These are phyloP conservation scores for Sclerurus mexicanus DNA, from an alignment of 2,113 vertebrate species.

Conservation along the genomic window DNA sequence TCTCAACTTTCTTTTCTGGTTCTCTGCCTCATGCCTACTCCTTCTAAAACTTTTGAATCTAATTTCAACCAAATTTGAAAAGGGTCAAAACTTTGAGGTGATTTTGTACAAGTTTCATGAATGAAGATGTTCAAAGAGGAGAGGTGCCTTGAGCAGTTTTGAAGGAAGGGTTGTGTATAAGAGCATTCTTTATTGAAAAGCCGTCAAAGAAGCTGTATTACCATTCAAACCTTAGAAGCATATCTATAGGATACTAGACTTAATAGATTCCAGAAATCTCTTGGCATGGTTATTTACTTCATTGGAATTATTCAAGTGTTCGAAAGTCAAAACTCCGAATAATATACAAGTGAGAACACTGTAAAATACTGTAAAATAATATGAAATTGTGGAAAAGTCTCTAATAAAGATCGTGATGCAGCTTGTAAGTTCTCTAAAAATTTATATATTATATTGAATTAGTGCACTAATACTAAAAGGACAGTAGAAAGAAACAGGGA, in stretches of 20 bases:
- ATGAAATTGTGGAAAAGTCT: neutral
- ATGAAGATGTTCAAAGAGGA: neutral
- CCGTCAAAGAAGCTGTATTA: neutral
- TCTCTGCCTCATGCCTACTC: neutral
- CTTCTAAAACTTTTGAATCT: neutral
- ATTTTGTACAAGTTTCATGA: neutral
- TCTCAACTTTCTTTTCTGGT: neutral
- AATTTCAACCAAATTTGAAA: neutral
- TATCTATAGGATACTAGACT: neutral
- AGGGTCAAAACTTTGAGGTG: neutral
- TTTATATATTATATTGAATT: neutral
- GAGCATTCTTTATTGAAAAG: neutral
- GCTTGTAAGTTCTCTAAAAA: neutral
- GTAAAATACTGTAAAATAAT: neutral
- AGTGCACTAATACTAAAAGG: neutral
- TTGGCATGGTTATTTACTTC: neutral
- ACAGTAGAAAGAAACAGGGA: neutral
- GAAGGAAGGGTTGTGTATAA: neutral
- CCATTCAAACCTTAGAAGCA: neutral
- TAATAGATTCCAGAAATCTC: neutral
- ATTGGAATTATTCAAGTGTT: neutral
- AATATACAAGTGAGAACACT: neutral
- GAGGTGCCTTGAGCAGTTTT: neutral
- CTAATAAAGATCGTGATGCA: neutral
- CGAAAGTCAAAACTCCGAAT: neutral